Evolutionary conservation across 2,113 vertebrate genomes (phyloP), one percentile per base, ranked within the genome.

Genomic region (Megaceryle torquata): DNA sequence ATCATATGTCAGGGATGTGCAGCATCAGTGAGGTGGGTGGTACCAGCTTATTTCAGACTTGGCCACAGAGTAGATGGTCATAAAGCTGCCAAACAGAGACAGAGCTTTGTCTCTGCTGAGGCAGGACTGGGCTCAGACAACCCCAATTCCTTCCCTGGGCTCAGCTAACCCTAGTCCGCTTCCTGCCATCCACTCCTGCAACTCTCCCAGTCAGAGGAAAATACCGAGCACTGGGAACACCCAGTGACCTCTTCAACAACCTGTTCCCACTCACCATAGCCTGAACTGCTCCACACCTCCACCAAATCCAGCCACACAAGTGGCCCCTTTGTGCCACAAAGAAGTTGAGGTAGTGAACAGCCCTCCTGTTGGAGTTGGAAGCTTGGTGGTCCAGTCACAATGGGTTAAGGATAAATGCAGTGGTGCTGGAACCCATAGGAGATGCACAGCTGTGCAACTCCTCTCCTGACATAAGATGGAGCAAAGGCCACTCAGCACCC

Each of bases 281-380:
- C 87, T 0, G 0, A 12, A 15, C 18, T 63, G 25, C 39, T 78
- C 46, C 43, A 33, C 0, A 1, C 20, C 39, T 85, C 57, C 59
- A 88, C 35, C 57, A 89, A 78, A 82, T 51, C 57, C 35, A 82
- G 46, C 17, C 41, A 64, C 33, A 39, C 11, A 54, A 20, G 12
- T 72, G 26, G 20, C 16, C 15, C 18, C 50, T 63, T 10, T 67
- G 39, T 78, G 51, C 48, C 61, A 76, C 4, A 13, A 48, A 71
- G 50, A 84, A 48, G 29, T 2, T 41, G 41, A 80, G 24, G 33
- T 9, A 61, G 35, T 4, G 11, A 90, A 44, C 8, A n/a, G 44
- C 13, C 22, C 33, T 68, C 59, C 43, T 74, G 21, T 46, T 31
- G 46, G 10, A 21, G 48, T 6, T 78, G 37, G 77, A 60, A 50